Evolutionary conservation across 2,113 vertebrate species (phyloP), one percentile per base, ranked within the genome.

Genomic region (Chrysemys picta): DNA sequence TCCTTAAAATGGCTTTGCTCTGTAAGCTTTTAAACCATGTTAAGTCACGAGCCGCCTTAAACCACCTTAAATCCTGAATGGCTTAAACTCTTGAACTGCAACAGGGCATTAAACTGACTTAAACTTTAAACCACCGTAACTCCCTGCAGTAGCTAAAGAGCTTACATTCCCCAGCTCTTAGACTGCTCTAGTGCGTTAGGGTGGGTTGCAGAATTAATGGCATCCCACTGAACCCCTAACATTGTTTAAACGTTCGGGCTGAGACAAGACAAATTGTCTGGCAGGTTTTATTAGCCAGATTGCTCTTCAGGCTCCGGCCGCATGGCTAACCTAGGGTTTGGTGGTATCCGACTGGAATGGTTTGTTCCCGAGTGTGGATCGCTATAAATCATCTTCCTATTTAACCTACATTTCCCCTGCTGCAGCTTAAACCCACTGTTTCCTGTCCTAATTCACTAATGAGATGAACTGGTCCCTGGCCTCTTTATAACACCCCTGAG

Each of bases 401-500:
- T 0, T 92, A 96, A 96, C 96, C 96, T 97, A 88, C 91, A 91
- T 94, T 85, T 96, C 89, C 92, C 92, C 85, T 82, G 92, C 93
- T 93, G 89, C 90, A 80, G 31, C 90, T 93, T 59, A 93, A 97
- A 89, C 79, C 84, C 50, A 87, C 91, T 95, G 94, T 91, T 96
- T 96, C 96, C 93, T 96, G 96, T 94, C 90, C 96, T 95, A 96
- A 91, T 95, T 97, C 96, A 92, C 93, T 85, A 52, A 83, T 45
- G 76, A 96, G 90, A 94, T 95, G 94, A 96, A 94, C 88, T 91
- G 93, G 90, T 78, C 83, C 94, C 92, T 86, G 80, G 86, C 84
- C 54, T 93, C 91, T 95, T 52, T 49, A 29, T 88, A 89, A 87
- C 89, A 86, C 86, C 57, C 95, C 75, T 53, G 69, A 62, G 83